Conservation (phyloP, 1,140 invertebrate genomes). For the Zaprionus taronus region DNA sequence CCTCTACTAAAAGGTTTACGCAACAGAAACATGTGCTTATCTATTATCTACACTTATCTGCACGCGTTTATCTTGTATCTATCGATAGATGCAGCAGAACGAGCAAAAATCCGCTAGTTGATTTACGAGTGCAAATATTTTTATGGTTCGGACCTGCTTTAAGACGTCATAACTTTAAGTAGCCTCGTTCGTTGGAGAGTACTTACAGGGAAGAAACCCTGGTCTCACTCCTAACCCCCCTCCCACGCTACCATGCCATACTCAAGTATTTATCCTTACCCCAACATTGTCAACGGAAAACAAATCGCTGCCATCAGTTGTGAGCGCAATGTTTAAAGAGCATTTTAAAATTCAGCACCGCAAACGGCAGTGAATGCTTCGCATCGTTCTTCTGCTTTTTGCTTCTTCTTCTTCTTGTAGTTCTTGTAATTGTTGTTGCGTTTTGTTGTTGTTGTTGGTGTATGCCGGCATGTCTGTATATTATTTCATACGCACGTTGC, state of each 20-base stretch:
- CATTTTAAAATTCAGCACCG: constrained; percentile 78
- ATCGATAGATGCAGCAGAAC: constrained; percentile 15
- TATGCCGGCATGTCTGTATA: constrained; percentile 58
- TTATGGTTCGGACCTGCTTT: constrained; percentile 22
- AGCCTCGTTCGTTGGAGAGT: neutral
- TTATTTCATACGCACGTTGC: constrained; percentile 80
- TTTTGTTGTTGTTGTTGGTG: constrained; percentile 31
- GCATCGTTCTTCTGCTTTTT: neutral
- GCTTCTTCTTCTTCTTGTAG: neutral
- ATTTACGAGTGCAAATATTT: constrained; percentile 44
- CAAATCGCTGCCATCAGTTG: constrained; percentile 78
- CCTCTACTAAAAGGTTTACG: too few species aligned
- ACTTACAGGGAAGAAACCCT: neutral
- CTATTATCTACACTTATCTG: constrained; percentile 2
- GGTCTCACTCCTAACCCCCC: neutral
- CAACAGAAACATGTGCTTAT: constrained; percentile 6
- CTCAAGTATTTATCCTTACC: constrained; percentile 20
- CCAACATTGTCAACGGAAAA: constrained; percentile 62
- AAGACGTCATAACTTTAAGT: constrained; percentile 49
- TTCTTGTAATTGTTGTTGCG: constrained; percentile 25
- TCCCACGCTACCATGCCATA: neutral
- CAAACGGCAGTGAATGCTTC: constrained; percentile 35
- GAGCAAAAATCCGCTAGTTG: constrained; percentile 13
- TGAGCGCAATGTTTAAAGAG: constrained; percentile 73
- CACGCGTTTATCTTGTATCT: constrained; percentile 25